phyloP scores from a whole-genome alignment of 2,888 invertebrate genomes.

The Perithous albicinctus region DNA sequence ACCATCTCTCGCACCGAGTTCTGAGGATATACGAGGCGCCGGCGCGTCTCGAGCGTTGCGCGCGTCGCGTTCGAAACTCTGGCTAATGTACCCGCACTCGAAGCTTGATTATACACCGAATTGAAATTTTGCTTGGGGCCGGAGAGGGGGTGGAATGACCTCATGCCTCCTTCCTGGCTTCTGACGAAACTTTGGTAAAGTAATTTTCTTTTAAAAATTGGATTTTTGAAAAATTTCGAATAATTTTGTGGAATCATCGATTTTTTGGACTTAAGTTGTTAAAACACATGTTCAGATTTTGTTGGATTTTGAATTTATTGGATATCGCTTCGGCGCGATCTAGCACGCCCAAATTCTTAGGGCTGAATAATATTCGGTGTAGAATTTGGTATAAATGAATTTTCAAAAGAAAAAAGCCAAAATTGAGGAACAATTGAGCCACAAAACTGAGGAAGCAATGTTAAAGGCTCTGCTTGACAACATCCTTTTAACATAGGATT shows the following conservation, averaged over 20 bases:
- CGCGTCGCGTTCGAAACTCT: constrained; percentile 79
- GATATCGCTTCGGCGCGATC: too few relatives aligned
- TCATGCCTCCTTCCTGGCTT: constrained; percentile 6
- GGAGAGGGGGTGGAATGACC: constrained; percentile 10
- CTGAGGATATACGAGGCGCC: constrained; percentile 52
- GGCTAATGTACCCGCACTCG: constrained; percentile 67
- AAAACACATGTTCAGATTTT: too few relatives aligned
- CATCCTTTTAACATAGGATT: too few relatives aligned
- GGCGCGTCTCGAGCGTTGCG: constrained; percentile 73
- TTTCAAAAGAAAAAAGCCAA: too few relatives aligned
- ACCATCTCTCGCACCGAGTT: constrained; percentile 10
- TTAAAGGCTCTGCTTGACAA: too few relatives aligned
- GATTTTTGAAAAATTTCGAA: too few relatives aligned
- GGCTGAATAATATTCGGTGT: too few relatives aligned
- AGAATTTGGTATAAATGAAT: too few relatives aligned
- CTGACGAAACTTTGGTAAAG: constrained; percentile 6
- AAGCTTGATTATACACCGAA: constrained; percentile 23
- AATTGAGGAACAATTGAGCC: too few relatives aligned
- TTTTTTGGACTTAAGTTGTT: neutral
- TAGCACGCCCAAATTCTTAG: too few relatives aligned
- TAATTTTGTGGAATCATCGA: neutral
- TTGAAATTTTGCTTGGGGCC: neutral
- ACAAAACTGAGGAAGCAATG: too few relatives aligned
- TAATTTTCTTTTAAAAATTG: neutral
- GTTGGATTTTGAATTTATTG: too few relatives aligned